Evolutionary conservation across 23 tunicate species (phyloP), one percentile per base, ranked within the genome.

Genomic region (Clavelina lepadiformis): DNA sequence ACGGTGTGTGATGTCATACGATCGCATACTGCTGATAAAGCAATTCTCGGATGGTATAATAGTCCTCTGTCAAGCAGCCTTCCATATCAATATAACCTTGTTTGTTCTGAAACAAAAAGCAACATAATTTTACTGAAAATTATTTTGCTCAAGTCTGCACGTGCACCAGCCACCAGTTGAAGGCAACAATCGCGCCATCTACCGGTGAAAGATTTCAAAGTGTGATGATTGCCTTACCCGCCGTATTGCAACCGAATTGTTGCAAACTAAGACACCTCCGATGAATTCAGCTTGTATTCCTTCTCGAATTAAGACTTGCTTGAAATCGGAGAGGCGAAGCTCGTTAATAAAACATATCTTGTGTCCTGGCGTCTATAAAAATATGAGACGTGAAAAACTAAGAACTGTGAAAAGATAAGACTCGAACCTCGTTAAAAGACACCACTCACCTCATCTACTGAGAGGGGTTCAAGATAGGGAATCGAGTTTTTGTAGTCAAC

Each of bases 221-320:
- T n/a, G n/a, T n/a, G n/a, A n/a, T n/a, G 25, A 30, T 29, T 6
- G 3, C 8, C 82, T 74, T 47, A 82, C 91, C 62, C 88, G 79
- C 62, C 78, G 35, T 45, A 93, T 93, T 20, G 93, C 93, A 20
- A 93, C 79, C 13, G 61, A 60, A 71, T 61, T 69, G 71, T 93
- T 93, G 68, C 98, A 93, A 1, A 93, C 82, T 27, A 93, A 58
- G 11, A 83, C 86, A 7, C 98, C 98, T 29, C 98, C 94, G 28
- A 78, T 85, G 52, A 93, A 93, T 46, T 93, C 98, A 0, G 94
- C 94, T 26, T 85, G 88, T 22, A 83, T 72, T 25, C 94, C 98
- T 69, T 83, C 80, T 36, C 79, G 74, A 18, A 73, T 45, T 27
- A 93, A 37, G 19, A 78, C 68, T 74, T 79, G 82, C 55, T 85